Conservation (phyloP, 2,888 invertebrate species). For the Onchidella celtica region DNA sequence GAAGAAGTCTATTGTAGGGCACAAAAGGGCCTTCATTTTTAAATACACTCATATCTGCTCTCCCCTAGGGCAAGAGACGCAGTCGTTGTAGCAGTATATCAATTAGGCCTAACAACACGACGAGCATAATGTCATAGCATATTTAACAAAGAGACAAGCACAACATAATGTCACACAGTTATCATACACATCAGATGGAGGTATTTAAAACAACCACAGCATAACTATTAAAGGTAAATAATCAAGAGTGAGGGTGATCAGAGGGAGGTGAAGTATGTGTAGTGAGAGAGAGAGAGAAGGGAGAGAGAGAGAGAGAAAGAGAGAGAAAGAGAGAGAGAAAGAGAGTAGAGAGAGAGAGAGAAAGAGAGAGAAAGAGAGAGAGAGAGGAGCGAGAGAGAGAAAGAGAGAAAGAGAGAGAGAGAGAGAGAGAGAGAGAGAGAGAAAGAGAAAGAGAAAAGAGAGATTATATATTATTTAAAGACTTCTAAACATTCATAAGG, state of each 20-base stretch:
- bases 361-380: too few relatives aligned
- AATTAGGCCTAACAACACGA: too few relatives aligned
- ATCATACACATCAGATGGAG: background rate
- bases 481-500: background rate
- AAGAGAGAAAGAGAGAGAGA: background rate
- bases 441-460: background rate
- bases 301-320: background rate
- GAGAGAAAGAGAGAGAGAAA: background rate
- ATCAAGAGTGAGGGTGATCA: background rate
- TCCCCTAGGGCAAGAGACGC: too few relatives aligned
- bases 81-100: too few relatives aligned
- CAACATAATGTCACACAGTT: background rate
- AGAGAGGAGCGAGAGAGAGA: too few relatives aligned
- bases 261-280: background rate
- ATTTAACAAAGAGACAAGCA: too few relatives aligned
- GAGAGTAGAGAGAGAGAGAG: too few relatives aligned
- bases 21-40: background rate
- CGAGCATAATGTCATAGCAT: too few relatives aligned
- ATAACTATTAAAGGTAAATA: background rate
- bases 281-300: background rate
- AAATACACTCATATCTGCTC: too few relatives aligned
- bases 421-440: background rate
- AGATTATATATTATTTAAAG: background rate
- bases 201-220: background rate
- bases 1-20: too few relatives aligned